These are phyloP conservation scores for Pachyuromys duprasi DNA, from an alignment of 2,797 vertebrate species.

Conservation along the genomic window DNA sequence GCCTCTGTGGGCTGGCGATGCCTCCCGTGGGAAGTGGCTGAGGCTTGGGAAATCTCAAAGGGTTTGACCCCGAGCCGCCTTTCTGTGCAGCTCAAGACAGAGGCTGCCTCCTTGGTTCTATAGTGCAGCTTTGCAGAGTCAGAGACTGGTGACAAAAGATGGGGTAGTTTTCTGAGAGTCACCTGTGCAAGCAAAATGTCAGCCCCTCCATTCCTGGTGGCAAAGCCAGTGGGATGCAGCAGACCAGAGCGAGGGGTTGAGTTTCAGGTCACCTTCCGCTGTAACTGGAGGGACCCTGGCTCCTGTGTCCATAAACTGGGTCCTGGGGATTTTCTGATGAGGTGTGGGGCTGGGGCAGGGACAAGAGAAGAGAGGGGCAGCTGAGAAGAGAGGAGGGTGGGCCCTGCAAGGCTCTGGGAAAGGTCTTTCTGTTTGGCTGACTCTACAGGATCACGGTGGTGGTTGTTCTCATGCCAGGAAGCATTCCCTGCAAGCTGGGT, in stretches of 20 bases:
- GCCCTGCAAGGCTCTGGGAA: accelerated
- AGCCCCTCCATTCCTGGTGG: not conserved
- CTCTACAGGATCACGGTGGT: not conserved
- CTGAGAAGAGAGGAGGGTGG: not conserved
- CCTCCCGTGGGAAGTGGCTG: accelerated
- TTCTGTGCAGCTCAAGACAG: not conserved
- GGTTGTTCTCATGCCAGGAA: not conserved
- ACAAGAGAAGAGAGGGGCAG: not conserved
- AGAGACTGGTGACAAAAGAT: accelerated
- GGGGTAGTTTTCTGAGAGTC: not conserved
- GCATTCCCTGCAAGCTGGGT: accelerated
- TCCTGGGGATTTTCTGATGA: not conserved
- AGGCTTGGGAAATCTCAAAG: not conserved
- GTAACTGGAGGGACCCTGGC: not conserved
- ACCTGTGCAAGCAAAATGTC: accelerated
- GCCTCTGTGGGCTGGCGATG: accelerated
- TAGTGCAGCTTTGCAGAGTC: not conserved
- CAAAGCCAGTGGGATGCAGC: accelerated
- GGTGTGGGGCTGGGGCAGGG: accelerated
- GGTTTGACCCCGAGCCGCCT: not conserved
- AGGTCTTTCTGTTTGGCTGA: not conserved
- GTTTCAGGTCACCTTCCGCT: not conserved
- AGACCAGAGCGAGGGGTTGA: accelerated
- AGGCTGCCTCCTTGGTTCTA: not conserved
- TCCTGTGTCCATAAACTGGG: not conserved